A percentile compares a stretch with the other conserved stretches of the same genome.
phyloP scores from a whole-genome alignment of 2,888 invertebrate species.

The Oligia fasciuncula region DNA sequence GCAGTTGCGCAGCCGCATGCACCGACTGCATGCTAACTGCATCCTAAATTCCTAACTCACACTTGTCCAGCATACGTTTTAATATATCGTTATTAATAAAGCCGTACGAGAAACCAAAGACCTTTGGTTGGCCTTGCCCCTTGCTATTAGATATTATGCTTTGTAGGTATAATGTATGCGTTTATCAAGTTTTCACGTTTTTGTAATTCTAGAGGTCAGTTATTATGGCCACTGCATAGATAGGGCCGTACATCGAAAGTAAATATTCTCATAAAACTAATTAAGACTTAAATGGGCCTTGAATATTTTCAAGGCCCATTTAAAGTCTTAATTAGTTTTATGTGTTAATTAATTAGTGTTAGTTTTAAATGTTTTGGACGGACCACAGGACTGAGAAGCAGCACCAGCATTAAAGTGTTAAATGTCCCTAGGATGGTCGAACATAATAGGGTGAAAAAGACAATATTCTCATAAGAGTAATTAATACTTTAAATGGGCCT shows the following conservation, averaged over 20 bases:
- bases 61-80: background rate
- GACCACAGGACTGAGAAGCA: background rate
- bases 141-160: background rate
- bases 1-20: constrained; percentile 16
- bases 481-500: too few relatives aligned
- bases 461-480: too few relatives aligned
- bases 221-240: constrained; percentile 13
- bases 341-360: too few relatives aligned
- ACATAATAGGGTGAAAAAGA: too few relatives aligned
- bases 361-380: background rate
- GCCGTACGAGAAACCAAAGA: background rate
- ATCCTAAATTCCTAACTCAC: constrained; percentile 31
- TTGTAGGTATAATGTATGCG: constrained; percentile 38
- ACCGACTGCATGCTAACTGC: constrained; percentile 26
- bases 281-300: background rate
- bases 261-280: background rate
- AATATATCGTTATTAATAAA: constrained; percentile 7
- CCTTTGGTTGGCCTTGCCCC: constrained; percentile 38
- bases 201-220: constrained; percentile 18
- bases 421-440: too few relatives aligned
- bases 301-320: background rate
- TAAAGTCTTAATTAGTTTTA: too few relatives aligned
- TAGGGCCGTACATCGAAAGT: background rate
- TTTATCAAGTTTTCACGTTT: constrained; percentile 48
- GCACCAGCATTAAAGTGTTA: background rate